These are phyloP conservation scores for Chiridota heheva DNA, from an alignment of 35 echinoderm and acorn worm species.

Conservation along the genomic window DNA sequence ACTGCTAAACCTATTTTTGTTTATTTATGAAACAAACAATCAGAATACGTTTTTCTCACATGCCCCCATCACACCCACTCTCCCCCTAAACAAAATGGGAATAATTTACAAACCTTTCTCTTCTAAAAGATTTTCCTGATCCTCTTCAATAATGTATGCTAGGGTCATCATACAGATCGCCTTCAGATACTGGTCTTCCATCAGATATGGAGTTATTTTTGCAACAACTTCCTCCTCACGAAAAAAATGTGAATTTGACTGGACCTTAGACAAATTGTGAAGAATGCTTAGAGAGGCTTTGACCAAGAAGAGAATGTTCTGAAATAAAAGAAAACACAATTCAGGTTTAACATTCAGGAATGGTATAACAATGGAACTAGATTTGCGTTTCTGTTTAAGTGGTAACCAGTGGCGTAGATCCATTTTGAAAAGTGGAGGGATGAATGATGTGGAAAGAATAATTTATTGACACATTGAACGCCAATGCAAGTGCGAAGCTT, in stretches of 20 bases:
- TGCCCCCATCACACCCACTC: too few relatives aligned
- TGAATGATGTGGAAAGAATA: not conserved
- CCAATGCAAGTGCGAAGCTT: too few relatives aligned
- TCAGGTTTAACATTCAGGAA: not conserved
- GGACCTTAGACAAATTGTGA: constrained; percentile 86
- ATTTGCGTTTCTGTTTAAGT: not conserved
- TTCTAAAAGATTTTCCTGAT: constrained; percentile 44
- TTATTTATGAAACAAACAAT: too few relatives aligned
- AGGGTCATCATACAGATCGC: constrained; percentile 91
- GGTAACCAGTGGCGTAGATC: too few relatives aligned
- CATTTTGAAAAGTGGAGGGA: too few relatives aligned
- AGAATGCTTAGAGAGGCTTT: constrained; percentile 95
- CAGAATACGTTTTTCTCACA: too few relatives aligned
- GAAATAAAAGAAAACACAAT: not conserved
- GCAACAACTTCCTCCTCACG: constrained; percentile 61
- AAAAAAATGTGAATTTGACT: constrained; percentile 61
- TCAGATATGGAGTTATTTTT: constrained; percentile 58
- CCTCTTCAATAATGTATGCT: constrained; percentile 92
- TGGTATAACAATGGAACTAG: not conserved
- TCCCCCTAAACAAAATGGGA: too few relatives aligned
- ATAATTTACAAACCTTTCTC: constrained; percentile 47
- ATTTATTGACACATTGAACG: too few relatives aligned
- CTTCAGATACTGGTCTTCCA: constrained; percentile 74
- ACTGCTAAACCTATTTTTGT: too few relatives aligned
- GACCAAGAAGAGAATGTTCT: constrained; percentile 82